phyloP scores from a whole-genome alignment of 2,888 invertebrate genomes.

The Galeruca laticollis region DNA sequence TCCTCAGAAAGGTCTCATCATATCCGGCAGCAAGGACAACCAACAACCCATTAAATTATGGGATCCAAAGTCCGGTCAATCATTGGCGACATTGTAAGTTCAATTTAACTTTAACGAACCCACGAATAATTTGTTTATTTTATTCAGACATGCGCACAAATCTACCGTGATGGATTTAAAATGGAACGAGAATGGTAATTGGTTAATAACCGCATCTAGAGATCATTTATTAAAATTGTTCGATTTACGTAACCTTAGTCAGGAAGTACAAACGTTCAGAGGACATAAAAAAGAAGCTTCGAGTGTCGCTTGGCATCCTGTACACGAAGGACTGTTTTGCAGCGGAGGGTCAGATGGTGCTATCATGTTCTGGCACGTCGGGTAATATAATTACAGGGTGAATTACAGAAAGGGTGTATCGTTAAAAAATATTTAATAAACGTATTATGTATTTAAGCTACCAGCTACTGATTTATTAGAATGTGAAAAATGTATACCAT shows the following conservation, averaged over 20 bases:
- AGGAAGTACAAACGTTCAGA: constrained; percentile 96
- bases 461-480: too few relatives aligned
- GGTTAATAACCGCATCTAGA: constrained; percentile 97
- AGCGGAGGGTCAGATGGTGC: constrained; percentile 99
- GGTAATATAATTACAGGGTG: constrained; percentile 69
- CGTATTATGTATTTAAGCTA: too few relatives aligned
- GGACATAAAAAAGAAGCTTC: constrained; percentile 99
- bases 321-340: constrained; percentile 96
- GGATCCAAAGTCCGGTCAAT: constrained; percentile 97
- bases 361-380: constrained; percentile 98
- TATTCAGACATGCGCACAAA: constrained; percentile 94
- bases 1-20: constrained; percentile 95
- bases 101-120: not conserved
- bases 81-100: constrained; percentile 91
- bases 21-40: constrained; percentile 99
- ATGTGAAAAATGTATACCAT: too few relatives aligned
- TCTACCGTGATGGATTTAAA: constrained; percentile 99
- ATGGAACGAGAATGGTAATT: constrained; percentile 99
- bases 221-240: constrained; percentile 98
- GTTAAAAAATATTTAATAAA: not conserved
- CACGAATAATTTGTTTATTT: too few relatives aligned
- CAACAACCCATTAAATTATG: constrained; percentile 99
- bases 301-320: constrained; percentile 97
- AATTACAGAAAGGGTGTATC: not conserved
- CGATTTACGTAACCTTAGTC: constrained; percentile 94